Conservation (phyloP, 2,797 vertebrate genomes). For the Sparus aurata region DNA sequence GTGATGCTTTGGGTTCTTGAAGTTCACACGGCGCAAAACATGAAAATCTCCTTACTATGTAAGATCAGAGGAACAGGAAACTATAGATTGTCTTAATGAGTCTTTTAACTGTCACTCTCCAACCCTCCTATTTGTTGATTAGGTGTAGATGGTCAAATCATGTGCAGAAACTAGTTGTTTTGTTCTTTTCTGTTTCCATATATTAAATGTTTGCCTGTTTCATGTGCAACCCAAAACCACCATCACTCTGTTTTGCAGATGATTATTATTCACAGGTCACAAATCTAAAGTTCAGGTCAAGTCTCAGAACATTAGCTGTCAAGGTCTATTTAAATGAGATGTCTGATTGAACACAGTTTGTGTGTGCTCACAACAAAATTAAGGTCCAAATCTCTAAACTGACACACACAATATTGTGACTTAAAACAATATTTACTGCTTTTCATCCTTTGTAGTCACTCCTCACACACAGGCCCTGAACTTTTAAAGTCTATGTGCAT, state of each 20-base stretch:
- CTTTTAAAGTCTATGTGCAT: neutral
- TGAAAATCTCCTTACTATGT: neutral
- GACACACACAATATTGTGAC: no score
- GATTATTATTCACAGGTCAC: neutral
- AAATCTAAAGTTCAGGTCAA: neutral
- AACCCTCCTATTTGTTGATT: neutral
- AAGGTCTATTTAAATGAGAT: neutral
- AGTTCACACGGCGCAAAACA: neutral
- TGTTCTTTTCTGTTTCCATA: neutral
- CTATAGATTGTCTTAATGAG: neutral
- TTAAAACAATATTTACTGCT: neutral
- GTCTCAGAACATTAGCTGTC: neutral
- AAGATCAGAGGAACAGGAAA: constrained; percentile 1
- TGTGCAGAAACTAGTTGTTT: neutral
- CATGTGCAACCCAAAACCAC: neutral
- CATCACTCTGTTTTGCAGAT: neutral
- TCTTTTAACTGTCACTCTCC: neutral
- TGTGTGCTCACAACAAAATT: neutral
- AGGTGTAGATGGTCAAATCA: neutral
- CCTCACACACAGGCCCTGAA: neutral
- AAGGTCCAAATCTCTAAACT: no score
- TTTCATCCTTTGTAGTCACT: neutral
- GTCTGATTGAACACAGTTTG: neutral
- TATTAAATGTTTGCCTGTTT: neutral
- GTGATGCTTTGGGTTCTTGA: neutral